These are phyloP conservation scores for Steatornis caripensis DNA, from an alignment of 2,113 vertebrate genomes.

Conservation along the genomic window DNA sequence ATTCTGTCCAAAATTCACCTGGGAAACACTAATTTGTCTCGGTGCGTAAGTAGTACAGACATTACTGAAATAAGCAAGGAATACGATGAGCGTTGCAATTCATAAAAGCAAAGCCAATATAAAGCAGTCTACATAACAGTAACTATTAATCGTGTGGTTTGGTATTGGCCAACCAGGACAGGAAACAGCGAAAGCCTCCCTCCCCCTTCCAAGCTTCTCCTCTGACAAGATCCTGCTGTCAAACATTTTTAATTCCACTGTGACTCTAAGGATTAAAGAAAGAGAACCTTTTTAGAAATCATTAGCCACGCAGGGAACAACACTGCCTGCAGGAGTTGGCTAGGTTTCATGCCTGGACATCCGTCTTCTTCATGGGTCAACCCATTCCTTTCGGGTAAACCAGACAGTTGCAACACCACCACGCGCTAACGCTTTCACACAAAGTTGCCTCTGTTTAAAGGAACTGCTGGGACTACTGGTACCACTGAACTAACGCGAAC, in stretches of 20 bases:
- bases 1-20: background rate
- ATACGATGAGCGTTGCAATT: background rate
- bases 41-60: background rate
- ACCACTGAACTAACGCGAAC: background rate
- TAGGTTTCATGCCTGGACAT: background rate
- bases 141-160: background rate
- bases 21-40: background rate
- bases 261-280: background rate
- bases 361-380: background rate
- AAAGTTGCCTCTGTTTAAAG: background rate
- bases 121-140: background rate
- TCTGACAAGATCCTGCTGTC: background rate
- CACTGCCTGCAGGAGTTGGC: background rate
- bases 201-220: background rate
- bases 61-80: background rate
- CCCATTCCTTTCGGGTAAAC: background rate
- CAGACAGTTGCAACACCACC: rapidly evolving
- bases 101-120: background rate
- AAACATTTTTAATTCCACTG: background rate
- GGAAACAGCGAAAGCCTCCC: background rate
- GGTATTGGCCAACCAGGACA: background rate
- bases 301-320: rapidly evolving
- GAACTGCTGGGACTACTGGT: background rate
- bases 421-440: background rate
- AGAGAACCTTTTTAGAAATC: background rate